phyloP scores from a whole-genome alignment of 2,888 invertebrate genomes.

The Gerris lacustris region DNA sequence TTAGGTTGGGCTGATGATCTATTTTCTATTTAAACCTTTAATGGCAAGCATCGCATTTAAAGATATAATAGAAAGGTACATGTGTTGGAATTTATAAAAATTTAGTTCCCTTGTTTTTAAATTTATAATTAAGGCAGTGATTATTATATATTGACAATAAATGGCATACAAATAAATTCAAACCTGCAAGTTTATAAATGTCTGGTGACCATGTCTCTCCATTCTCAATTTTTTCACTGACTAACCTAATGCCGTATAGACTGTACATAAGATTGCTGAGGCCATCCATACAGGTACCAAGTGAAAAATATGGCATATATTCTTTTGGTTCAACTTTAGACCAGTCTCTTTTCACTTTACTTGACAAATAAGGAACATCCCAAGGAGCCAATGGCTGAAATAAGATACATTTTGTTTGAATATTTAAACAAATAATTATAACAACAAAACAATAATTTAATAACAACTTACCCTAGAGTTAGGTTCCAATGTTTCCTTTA shows the following conservation, averaged over 20 bases:
- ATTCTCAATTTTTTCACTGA: constrained; percentile 55
- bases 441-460: neutral
- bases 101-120: too few relatives aligned
- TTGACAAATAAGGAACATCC: constrained; percentile 80
- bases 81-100: too few relatives aligned
- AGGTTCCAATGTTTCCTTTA: constrained; percentile 46
- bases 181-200: constrained; percentile 74
- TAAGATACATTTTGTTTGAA: constrained; percentile 3
- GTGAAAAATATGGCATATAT: constrained; percentile 73
- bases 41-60: too few relatives aligned
- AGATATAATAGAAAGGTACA: too few relatives aligned
- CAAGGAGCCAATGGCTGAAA: constrained; percentile 42
- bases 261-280: constrained; percentile 74
- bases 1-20: too few relatives aligned
- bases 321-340: constrained; percentile 58
- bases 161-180: too few relatives aligned
- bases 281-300: constrained; percentile 95
- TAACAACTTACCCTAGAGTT: constrained; percentile 10
- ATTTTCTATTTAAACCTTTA: too few relatives aligned
- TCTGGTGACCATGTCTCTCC: constrained; percentile 81
- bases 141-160: too few relatives aligned
- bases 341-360: constrained; percentile 57
- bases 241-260: constrained; percentile 68
- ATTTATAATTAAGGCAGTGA: too few relatives aligned
- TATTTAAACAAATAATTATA: neutral